Base-by-base conservation (phyloP, 2,888 invertebrate genomes). In the Drosophila meridiana region DNA sequence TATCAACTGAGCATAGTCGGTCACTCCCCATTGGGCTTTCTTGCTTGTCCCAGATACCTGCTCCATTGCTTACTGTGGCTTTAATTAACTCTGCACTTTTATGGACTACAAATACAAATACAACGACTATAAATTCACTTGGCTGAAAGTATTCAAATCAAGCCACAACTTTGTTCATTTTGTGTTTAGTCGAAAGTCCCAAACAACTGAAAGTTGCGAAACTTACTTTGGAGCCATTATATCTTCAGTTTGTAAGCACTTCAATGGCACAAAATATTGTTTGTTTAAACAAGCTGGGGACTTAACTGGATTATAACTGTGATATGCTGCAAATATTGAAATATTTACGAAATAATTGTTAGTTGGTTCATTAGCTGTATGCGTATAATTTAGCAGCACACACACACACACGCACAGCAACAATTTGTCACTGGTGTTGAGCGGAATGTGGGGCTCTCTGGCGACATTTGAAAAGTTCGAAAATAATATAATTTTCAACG, bases 401-500 rank as follows among this genome's bases (percentile, higher is more conserved):
- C 20, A 56, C 26, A 26, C n/a, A 13, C 30, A 47, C 47, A 47
- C n/a, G 59, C 36, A 69, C 36, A 45, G 30, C 26, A 66, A 62
- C 77, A 81, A 64, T 83, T 83, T 88, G 80, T 85, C 81, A 81
- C 53, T 73, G 83, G 60, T 78, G 68, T 69, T 72, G 68, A 53
- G 47, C 45, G 50, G 58, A 68, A 66, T 79, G 65, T 69, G 71
- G 14, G 84, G 74, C 76, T 87, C 88, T 86, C 87, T 80, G 80
- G 86, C 80, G 88, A 83, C 86, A 85, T 88, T 88, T 88, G 88
- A 89, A 89, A 87, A 87, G 80, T 87, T 87, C 50, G 61, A 83
- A 87, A 89, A 87, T 89, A 87, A 89, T 89, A 89, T 87, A 87
- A 87, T 87, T 89, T 89, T 85, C 86, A 85, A 78, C 81, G 88